These are phyloP conservation scores for Tetropium fuscum DNA, from an alignment of 2,888 invertebrate genomes.

Conservation along the genomic window DNA sequence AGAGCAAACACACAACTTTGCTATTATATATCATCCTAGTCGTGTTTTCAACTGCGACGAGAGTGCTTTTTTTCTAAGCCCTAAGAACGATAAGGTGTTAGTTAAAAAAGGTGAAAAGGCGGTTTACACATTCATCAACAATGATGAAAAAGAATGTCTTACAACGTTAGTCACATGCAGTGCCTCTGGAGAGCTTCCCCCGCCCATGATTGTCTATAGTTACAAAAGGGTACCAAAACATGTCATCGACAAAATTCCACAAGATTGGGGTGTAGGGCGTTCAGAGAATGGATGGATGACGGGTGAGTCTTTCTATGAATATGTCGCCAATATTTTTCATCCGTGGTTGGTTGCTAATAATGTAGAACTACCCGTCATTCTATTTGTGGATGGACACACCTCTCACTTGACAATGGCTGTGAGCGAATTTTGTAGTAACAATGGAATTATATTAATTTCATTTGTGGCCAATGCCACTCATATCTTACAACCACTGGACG, in stretches of 20 bases:
- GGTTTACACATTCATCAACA: slow-evolving; percentile 34
- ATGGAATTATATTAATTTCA: neutral
- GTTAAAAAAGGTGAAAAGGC: slow-evolving; percentile 36
- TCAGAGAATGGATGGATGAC: slow-evolving; percentile 15
- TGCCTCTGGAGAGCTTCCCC: neutral
- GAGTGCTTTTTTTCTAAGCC: slow-evolving; percentile 38
- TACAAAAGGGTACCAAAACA: neutral
- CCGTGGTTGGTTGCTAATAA: slow-evolving; percentile 1
- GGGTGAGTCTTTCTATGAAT: slow-evolving; percentile 9
- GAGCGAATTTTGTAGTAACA: neutral
- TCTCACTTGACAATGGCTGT: neutral
- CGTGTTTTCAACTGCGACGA: slow-evolving; percentile 39
- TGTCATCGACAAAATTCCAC: neutral
- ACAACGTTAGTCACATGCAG: neutral
- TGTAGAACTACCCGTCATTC: neutral
- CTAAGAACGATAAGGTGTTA: slow-evolving; percentile 35
- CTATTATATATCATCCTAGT: slow-evolving; percentile 13
- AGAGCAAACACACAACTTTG: neutral
- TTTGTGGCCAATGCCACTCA: neutral
- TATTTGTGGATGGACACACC: slow-evolving; percentile 11
- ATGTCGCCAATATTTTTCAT: slow-evolving; percentile 7
- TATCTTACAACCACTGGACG: slow-evolving; percentile 1
- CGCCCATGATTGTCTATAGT: neutral
- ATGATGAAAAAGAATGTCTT: slow-evolving; percentile 15
- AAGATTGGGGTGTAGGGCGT: slow-evolving; percentile 5